These are phyloP conservation scores for Phylloscopus collybita DNA, from an alignment of 2,797 vertebrate species.

Conservation along the genomic window DNA sequence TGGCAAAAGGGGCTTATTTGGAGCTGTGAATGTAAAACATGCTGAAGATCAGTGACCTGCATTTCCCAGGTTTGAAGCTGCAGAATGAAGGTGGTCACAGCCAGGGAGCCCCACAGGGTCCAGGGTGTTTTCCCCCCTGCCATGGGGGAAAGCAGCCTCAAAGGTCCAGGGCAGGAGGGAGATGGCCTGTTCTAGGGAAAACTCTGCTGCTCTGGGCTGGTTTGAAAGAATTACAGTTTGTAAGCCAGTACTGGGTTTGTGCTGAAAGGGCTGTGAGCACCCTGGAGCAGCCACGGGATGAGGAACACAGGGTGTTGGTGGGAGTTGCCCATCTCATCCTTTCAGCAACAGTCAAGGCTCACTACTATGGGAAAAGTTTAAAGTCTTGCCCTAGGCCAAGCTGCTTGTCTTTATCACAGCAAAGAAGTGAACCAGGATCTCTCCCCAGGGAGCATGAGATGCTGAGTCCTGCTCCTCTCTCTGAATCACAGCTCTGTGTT, in stretches of 20 bases:
- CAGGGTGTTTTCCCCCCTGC: too few species aligned
- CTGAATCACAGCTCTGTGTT: not conserved
- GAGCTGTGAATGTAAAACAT: constrained; percentile 53
- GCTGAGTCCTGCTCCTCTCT: not conserved
- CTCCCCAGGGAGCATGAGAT: not conserved
- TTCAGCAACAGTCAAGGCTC: not conserved
- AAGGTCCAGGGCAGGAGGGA: not conserved
- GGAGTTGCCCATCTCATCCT: not conserved
- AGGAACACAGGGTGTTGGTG: not conserved
- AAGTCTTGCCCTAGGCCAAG: not conserved
- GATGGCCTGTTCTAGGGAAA: not conserved
- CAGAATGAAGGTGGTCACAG: not conserved
- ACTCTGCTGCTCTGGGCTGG: not conserved
- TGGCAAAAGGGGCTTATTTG: constrained; percentile 43
- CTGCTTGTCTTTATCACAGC: not conserved
- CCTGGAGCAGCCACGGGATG: not conserved
- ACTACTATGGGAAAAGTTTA: not conserved
- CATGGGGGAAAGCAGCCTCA: accelerated
- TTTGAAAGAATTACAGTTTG: not conserved
- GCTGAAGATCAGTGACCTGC: constrained; percentile 28
- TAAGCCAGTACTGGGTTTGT: not conserved
- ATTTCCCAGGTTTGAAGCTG: constrained; percentile 44
- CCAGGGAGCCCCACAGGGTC: accelerated
- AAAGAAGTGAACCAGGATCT: not conserved
- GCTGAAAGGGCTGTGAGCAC: not conserved